Percentiles rank a stretch among this genome's conserved stretches.
Evolutionary conservation across 1,140 invertebrate species (phyloP).

Genomic region (Cepaea nemoralis): DNA sequence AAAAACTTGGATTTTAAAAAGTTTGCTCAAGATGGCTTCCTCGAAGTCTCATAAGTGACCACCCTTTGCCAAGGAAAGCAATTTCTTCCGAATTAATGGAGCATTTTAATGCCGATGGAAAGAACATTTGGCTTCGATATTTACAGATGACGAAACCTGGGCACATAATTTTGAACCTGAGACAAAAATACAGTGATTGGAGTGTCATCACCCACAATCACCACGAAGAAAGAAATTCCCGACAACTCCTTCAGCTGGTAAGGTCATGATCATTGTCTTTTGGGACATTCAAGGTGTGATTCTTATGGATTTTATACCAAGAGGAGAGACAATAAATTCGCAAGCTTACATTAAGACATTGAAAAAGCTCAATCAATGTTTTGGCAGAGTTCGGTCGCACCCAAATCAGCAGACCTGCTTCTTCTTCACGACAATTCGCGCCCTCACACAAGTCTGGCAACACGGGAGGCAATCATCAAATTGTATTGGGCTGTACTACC

Average conservation of each 20-base stretch:
- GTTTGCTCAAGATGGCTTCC: neutral
- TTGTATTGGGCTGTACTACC: too few species aligned
- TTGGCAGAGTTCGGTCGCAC: too few species aligned
- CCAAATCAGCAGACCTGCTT: too few species aligned
- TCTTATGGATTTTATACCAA: neutral
- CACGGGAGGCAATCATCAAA: too few species aligned
- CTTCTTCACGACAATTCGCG: too few species aligned
- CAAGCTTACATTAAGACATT: neutral
- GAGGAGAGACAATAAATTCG: neutral
- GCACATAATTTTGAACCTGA: slow-evolving; percentile 20
- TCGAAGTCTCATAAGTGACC: slow-evolving; percentile 7
- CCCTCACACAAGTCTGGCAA: too few species aligned
- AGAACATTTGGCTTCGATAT: neutral
- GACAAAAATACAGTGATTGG: slow-evolving; percentile 8
- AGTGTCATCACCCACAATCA: neutral
- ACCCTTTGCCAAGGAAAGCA: neutral
- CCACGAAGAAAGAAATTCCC: neutral
- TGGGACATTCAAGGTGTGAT: neutral
- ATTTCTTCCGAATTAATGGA: slow-evolving; percentile 3
- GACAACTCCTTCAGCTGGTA: slow-evolving; percentile 1
- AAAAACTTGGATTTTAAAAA: slow-evolving; percentile 1
- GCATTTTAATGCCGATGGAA: neutral
- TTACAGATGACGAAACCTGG: slow-evolving; percentile 11
- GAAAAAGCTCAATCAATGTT: neutral
- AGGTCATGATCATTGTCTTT: slow-evolving; percentile 8